Conservation (phyloP, 2,113 vertebrate genomes). For the Mus pahari region DNA sequence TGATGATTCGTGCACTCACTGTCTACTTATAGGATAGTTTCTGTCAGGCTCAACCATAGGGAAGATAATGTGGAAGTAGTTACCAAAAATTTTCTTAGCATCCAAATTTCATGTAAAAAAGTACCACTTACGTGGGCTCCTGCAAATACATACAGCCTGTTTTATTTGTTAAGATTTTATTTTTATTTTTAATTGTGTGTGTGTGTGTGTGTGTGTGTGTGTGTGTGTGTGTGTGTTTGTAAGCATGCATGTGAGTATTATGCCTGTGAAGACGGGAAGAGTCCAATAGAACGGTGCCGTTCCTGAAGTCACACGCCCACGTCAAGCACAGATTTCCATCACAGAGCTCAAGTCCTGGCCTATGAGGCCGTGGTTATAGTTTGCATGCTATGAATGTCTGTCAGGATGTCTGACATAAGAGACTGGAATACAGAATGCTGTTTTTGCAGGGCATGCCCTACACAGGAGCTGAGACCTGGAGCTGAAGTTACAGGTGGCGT, state of each 20-base stretch:
- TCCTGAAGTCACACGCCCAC: conserved; percentile 1
- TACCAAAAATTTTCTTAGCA: neutral
- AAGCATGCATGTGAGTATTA: neutral
- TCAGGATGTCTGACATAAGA: conserved; percentile 7
- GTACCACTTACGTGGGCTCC: neutral
- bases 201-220: neutral
- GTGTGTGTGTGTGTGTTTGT: neutral
- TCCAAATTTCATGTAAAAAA: neutral
- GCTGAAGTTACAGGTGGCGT: neutral
- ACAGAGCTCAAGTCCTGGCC: neutral
- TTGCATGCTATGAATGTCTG: neutral
- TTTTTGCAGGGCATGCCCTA: neutral
- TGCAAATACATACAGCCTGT: neutral
- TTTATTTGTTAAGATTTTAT: neutral
- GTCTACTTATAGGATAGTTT: neutral
- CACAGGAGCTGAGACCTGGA: neutral
- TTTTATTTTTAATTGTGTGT: neutral
- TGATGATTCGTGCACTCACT: neutral
- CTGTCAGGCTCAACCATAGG: neutral
- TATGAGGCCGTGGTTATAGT: neutral
- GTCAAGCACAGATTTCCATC: neutral
- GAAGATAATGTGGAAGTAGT: neutral
- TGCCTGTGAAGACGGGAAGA: neutral
- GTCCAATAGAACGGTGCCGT: neutral
- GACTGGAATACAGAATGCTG: neutral